Conservation (phyloP, 2,797 vertebrate genomes). For the Micrastur ruficollis region DNA sequence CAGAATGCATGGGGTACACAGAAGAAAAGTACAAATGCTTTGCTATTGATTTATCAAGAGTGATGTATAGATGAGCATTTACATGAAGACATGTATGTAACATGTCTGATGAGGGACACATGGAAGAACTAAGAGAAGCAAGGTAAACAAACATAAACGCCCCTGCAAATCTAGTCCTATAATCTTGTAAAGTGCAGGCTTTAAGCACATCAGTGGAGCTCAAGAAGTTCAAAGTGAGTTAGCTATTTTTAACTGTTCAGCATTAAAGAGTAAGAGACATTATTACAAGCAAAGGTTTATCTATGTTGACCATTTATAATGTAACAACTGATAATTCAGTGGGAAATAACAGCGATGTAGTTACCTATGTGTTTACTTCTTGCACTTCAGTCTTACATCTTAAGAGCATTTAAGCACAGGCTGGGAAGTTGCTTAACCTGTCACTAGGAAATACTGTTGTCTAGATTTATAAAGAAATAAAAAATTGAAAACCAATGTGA, state of each 20-base stretch:
- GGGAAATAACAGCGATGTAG: neutral
- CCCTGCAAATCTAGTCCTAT: neutral
- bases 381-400: neutral
- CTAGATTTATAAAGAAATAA: neutral
- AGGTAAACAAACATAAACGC: neutral
- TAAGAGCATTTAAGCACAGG: neutral
- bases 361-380: neutral
- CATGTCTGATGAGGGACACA: neutral
- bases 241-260: neutral
- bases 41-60: neutral
- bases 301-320: neutral
- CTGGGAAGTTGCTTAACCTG: neutral
- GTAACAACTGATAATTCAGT: neutral
- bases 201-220: neutral
- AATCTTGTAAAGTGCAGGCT: neutral
- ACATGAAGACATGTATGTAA: neutral
- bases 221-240: neutral
- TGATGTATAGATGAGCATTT: neutral
- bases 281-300: neutral
- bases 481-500: neutral
- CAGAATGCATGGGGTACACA: neutral
- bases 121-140: neutral
- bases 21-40: neutral
- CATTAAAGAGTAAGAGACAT: neutral
- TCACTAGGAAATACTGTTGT: neutral